Conservation (phyloP, 2,113 vertebrate genomes). For the Tricholaema leucomelas region DNA sequence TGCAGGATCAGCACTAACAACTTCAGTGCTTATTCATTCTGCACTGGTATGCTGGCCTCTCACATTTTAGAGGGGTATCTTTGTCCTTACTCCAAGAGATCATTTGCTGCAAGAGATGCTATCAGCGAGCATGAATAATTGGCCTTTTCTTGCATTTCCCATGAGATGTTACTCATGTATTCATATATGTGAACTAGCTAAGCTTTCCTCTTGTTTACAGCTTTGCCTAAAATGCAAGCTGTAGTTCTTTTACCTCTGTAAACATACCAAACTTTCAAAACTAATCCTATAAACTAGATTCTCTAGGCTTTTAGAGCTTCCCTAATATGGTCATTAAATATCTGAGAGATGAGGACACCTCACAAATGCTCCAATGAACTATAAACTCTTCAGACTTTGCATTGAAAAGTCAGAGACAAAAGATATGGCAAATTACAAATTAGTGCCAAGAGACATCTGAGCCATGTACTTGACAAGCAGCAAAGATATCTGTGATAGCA, state of each 20-base stretch:
- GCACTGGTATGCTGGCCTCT: not conserved
- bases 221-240: not conserved
- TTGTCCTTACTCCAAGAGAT: not conserved
- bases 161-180: not conserved
- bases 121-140: not conserved
- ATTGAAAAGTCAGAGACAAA: not conserved
- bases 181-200: not conserved
- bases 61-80: not conserved
- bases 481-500: not conserved
- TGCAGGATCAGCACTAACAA: not conserved
- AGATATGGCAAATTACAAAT: not conserved
- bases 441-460: not conserved
- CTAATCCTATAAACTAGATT: conserved; percentile 15
- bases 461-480: not conserved
- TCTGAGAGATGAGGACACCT: conserved; percentile 51
- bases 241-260: not conserved
- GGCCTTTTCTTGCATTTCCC: not conserved
- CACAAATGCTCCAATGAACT: conserved; percentile 29
- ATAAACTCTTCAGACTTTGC: conserved; percentile 24
- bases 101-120: not conserved
- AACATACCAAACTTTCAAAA: not conserved
- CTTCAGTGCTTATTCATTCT: not conserved
- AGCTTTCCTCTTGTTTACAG: conserved; percentile 7
- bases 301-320: conserved; percentile 23
- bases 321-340: conserved; percentile 64